Base-by-base conservation (phyloP, 2,888 invertebrate species). In the Pheosia tremula region DNA sequence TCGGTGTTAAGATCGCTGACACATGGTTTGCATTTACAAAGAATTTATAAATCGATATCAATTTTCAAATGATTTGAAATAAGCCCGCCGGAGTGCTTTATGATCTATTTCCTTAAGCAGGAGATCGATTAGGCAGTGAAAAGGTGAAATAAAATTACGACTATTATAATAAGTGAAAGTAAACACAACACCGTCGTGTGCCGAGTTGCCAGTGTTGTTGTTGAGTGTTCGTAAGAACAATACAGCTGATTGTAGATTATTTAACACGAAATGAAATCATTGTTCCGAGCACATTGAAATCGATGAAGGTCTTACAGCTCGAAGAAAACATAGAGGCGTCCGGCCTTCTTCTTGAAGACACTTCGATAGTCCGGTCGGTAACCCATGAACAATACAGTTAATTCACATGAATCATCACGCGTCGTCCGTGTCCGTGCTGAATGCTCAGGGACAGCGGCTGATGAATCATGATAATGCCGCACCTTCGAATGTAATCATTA, bases 341-440 rank as follows among this genome's bases (percentile, higher is more conserved):
- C 13, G 10, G n/a, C 24, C 9, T 50, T 24, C 3, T 24, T 24
- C 37, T n/a, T 57, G 47, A 59, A 60, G 63, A 60, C 63, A 11
- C n/a, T 9, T 59, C 56, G 53, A 45, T 60, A 38, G n/a, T 62
- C 59, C 61, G 57, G 61, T 56, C 60, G 53, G 47, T 57, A 55
- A 45, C 53, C 56, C 66, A 61, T 63, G 61, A 61, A 65, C 52
- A 64, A 55, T 66, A 72, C 70, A 67, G 72, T 71, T 67, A 71
- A 68, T 68, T 63, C 60, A 64, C 41, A 66, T 75, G 74, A 74
- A 72, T 74, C 74, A 75, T 56, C 65, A 45, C 67, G 66, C 62
- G 58, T 50, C 59, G 68, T 61, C 68, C 67, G 59, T 61, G 68
- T 61, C 68, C 67, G 59, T 61, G 61, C 63, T 61, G 55, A 61